Evolutionary conservation across 2,888 invertebrate species (phyloP).

Genomic region (Metalampra italica): DNA sequence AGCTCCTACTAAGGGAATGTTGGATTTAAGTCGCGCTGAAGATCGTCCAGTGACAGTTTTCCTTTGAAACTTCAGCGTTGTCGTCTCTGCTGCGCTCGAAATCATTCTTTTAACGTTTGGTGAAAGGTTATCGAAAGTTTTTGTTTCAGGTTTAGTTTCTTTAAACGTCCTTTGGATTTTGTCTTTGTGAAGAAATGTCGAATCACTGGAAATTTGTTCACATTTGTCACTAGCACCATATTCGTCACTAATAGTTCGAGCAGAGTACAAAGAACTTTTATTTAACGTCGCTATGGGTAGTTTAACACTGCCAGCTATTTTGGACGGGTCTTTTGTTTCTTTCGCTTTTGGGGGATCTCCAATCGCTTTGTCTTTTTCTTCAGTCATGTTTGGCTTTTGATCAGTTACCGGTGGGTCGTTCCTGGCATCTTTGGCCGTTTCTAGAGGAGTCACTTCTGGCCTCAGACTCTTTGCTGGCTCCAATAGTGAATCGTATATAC

Average conservation of each 20-base stretch:
- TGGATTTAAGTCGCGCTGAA: constrained; percentile 58
- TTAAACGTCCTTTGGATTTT: constrained; percentile 57
- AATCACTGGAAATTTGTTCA: constrained; percentile 51
- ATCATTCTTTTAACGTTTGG: constrained; percentile 81
- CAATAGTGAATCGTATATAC: constrained; percentile 90
- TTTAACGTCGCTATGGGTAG: constrained; percentile 60
- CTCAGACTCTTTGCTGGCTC: constrained; percentile 62
- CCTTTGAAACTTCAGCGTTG: constrained; percentile 64
- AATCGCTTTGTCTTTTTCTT: constrained; percentile 32
- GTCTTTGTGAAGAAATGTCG: constrained; percentile 35
- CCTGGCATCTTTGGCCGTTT: constrained; percentile 72
- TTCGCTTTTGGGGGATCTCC: constrained; percentile 21
- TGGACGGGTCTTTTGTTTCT: constrained; percentile 43
- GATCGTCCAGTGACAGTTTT: constrained; percentile 52
- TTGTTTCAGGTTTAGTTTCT: constrained; percentile 49
- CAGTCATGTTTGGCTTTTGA: constrained; percentile 27
- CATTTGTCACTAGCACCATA: constrained; percentile 50
- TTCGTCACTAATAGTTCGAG: constrained; percentile 67
- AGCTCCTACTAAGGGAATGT: constrained; percentile 71
- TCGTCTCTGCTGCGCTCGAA: constrained; percentile 71
- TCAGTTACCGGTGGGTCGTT: constrained; percentile 62
- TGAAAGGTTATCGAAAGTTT: constrained; percentile 76
- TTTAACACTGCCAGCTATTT: constrained; percentile 61
- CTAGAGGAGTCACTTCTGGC: constrained; percentile 47
- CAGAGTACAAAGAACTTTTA: constrained; percentile 61